Conservation (phyloP, 2,888 invertebrate species). For the Phytoseiulus persimilis region DNA sequence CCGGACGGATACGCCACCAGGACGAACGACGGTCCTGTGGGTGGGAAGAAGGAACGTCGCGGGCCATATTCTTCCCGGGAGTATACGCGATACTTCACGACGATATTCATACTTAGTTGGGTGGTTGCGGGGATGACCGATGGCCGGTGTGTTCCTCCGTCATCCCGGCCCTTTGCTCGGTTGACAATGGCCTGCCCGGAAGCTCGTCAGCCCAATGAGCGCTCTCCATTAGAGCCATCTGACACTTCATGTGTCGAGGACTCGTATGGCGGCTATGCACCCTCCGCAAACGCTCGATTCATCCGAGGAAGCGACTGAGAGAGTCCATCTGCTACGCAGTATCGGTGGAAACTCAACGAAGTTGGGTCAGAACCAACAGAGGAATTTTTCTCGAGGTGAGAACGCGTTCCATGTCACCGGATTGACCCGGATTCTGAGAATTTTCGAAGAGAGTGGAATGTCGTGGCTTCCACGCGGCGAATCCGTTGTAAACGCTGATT, state of each 20-base stretch:
- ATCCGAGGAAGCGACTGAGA: too few relatives aligned
- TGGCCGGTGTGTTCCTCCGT: neutral
- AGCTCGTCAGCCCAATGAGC: neutral
- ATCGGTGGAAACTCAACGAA: too few relatives aligned
- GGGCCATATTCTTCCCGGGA: neutral
- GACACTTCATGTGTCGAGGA: neutral
- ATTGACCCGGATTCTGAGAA: too few relatives aligned
- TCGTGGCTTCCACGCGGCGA: neutral
- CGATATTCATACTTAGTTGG: neutral
- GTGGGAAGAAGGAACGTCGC: neutral
- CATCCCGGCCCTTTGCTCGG: neutral
- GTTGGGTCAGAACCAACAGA: too few relatives aligned
- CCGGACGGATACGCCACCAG: neutral
- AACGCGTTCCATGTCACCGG: too few relatives aligned
- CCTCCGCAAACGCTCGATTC: too few relatives aligned
- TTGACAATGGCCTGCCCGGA: neutral
- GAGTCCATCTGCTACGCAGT: too few relatives aligned
- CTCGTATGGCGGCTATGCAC: neutral
- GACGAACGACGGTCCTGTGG: neutral
- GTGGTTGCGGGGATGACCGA: neutral
- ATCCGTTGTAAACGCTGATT: neutral
- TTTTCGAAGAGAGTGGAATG: neutral
- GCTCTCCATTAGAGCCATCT: neutral
- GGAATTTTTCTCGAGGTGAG: too few relatives aligned
- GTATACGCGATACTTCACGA: neutral